Percentiles rank a stretch among this genome's conserved stretches.
Conservation (phyloP, 2,113 vertebrate genomes). For the Melanocharis versteri region DNA sequence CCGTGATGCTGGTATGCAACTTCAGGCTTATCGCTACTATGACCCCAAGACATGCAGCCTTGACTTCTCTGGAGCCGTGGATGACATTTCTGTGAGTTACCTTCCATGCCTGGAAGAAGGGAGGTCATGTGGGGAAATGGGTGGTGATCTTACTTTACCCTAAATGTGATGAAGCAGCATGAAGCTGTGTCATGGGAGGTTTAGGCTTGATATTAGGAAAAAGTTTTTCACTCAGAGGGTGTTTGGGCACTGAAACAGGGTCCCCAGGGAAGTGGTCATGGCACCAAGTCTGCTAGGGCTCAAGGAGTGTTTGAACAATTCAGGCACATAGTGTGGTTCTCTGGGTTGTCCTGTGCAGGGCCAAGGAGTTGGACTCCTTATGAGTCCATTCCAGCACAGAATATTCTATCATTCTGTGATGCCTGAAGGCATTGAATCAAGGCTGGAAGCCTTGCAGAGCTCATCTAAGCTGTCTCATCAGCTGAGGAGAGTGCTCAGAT, state of each 20-base stretch:
- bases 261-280: background rate
- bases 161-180: rapidly evolving
- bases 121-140: background rate
- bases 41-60: slow-evolving; percentile 93
- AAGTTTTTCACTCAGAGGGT: background rate
- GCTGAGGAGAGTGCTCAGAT: background rate
- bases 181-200: background rate
- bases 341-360: background rate
- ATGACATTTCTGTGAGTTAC: slow-evolving; percentile 91
- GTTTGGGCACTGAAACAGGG: background rate
- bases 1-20: slow-evolving; percentile 91
- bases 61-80: slow-evolving; percentile 89
- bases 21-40: slow-evolving; percentile 92
- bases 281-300: background rate
- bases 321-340: background rate
- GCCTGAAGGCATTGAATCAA: background rate
- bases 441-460: background rate
- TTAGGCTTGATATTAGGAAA: background rate
- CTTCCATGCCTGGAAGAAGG: background rate
- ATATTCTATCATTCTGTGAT: background rate
- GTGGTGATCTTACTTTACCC: background rate
- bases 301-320: background rate
- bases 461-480: background rate
- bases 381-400: background rate
- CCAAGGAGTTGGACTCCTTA: background rate